Percentiles rank a stretch among this genome's conserved stretches.
phyloP scores from a whole-genome alignment of 2,888 invertebrate species.

The Mycalesis mineus region DNA sequence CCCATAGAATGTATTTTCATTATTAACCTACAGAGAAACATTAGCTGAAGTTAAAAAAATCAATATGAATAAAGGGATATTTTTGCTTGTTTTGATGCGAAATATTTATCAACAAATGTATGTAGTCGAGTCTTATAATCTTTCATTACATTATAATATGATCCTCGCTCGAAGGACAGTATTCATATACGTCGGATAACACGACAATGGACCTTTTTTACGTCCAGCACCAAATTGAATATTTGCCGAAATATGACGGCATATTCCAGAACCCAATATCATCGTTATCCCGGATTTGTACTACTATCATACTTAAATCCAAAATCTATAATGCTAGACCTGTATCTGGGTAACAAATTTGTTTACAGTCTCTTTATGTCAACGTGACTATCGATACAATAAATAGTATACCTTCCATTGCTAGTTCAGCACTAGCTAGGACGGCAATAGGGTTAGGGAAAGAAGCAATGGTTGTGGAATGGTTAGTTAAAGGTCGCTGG shows the following conservation, averaged over 20 bases:
- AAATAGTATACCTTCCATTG: constrained; percentile 34
- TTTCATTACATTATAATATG: constrained; percentile 1
- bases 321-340: constrained; percentile 70
- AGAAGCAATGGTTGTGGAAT: constrained; percentile 28
- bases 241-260: constrained; percentile 15
- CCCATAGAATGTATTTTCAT: too few species aligned
- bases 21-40: too few species aligned
- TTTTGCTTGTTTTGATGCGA: too few species aligned
- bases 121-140: not conserved
- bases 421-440: constrained; percentile 4
- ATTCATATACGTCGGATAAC: constrained; percentile 4
- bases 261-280: constrained; percentile 28
- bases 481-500: constrained; percentile 35
- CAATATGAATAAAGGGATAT: too few species aligned
- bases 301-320: constrained; percentile 56
- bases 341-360: constrained; percentile 61
- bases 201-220: constrained; percentile 19
- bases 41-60: too few species aligned
- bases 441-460: not conserved
- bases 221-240: constrained; percentile 14
- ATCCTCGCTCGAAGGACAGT: not conserved
- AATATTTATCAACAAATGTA: not conserved
- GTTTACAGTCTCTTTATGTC: constrained; percentile 47
- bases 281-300: constrained; percentile 48
- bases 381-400: constrained; percentile 32